Evolutionary conservation across 2,113 vertebrate genomes (phyloP).

Genomic region (Junco hyemalis): DNA sequence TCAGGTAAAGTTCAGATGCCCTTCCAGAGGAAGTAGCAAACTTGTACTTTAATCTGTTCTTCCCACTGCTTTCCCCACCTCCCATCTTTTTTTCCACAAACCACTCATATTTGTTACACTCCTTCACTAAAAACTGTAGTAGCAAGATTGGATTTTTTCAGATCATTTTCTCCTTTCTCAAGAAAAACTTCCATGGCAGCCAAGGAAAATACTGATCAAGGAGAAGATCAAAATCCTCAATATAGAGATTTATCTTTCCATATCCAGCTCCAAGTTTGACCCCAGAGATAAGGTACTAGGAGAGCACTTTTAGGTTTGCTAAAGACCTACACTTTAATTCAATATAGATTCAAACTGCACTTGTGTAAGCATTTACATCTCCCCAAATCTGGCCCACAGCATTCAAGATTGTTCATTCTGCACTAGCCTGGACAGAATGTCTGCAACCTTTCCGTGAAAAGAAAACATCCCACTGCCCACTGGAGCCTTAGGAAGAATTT

Average conservation of each 20-base stretch:
- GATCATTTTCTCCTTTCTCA: neutral
- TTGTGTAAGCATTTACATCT: neutral
- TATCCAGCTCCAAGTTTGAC: neutral
- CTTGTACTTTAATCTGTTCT: neutral
- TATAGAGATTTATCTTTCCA: neutral
- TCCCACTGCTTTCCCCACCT: neutral
- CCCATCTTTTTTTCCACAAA: neutral
- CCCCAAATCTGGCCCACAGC: neutral
- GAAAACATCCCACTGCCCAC: neutral
- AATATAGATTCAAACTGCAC: neutral
- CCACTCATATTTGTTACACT: neutral
- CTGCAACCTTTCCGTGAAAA: neutral
- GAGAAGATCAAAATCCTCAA: neutral
- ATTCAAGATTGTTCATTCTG: neutral
- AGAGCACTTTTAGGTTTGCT: neutral
- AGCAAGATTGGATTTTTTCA: neutral
- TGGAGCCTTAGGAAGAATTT: conserved; percentile 13
- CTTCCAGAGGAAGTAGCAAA: neutral
- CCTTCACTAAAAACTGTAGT: neutral
- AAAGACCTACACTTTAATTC: neutral
- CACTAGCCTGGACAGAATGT: neutral
- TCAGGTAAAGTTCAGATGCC: neutral
- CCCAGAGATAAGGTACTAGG: neutral
- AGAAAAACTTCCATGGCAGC: neutral
- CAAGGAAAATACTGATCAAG: neutral